Evolutionary conservation across 2,888 invertebrate genomes (phyloP), one percentile per base, ranked within the genome.

Genomic region (Scaptodrosophila latifasciaeformis): DNA sequence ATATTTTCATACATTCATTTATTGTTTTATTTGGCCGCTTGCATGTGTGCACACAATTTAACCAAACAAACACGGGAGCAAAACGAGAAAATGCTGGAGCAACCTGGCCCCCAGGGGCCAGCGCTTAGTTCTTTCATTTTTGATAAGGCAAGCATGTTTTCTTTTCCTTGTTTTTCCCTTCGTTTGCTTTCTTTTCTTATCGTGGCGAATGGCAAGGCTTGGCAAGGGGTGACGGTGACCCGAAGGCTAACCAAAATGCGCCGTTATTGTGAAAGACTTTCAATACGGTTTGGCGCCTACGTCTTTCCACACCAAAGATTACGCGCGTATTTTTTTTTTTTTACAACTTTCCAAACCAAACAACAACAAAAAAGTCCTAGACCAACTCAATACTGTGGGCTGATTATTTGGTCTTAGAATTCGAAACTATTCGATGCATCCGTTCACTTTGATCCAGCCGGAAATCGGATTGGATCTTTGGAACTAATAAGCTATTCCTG

Each of bases 41-140:
- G 74, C 78, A 67, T 71, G 71, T 50, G 62, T 65, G 59, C 58
- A 57, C 68, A 63, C 71, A 70, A 75, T 72, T 75, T 65, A 62
- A 52, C 62, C 59, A 27, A 52, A 30, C 42, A 50, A 57, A 34
- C 61, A 59, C 54, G 31, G 44, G 29, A 43, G 35, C 42, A 17
- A 2, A 17, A 19, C 5, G 31, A 12, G 21, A n/a, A 31, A 34
- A n/a, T n/a, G n/a, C n/a, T n/a, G n/a, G 42, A 42, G 39, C 7
- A 3, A 7, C 7, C 4, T 4, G 31, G 3, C 21, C 60, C 62
- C 47, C 46, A 56, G 61, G 57, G 61, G 49, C 15, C 13, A 27
- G 2, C 24, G 42, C 24, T 43, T 43, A 45, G 42, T 39, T 21
- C n/a, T n/a, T n/a, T n/a, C n/a, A n/a, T n/a, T n/a, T n/a, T n/a